phyloP scores from a whole-genome alignment of 2,113 vertebrate species.

The Nannobrachium achirus region DNA sequence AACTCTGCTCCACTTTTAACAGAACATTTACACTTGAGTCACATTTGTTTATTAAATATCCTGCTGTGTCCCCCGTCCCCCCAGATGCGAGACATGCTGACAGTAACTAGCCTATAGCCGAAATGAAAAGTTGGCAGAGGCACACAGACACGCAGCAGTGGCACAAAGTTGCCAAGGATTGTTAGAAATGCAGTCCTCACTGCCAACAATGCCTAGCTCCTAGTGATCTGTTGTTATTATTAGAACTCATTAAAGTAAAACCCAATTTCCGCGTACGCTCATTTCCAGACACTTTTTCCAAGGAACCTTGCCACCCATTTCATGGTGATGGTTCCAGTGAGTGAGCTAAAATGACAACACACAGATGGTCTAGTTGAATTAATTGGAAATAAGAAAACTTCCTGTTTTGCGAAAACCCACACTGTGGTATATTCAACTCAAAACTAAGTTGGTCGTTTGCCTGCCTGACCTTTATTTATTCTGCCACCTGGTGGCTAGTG shows the following conservation, averaged over 20 bases:
- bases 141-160: constrained; percentile 32
- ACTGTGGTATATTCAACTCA: constrained; percentile 34
- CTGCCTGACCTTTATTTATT: constrained; percentile 34
- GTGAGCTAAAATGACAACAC: constrained; percentile 64
- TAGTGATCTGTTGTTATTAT: constrained; percentile 66
- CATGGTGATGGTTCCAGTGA: constrained; percentile 61
- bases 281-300: constrained; percentile 45
- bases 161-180: constrained; percentile 50
- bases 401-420: constrained; percentile 51
- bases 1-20: not conserved
- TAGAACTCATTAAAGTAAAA: constrained; percentile 75
- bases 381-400: constrained; percentile 45
- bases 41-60: not conserved
- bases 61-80: not conserved
- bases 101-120: not conserved
- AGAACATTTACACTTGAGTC: not conserved
- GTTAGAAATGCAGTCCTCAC: constrained; percentile 33
- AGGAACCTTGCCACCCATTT: constrained; percentile 41
- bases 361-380: constrained; percentile 73
- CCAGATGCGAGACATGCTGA: not conserved
- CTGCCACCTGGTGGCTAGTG: constrained; percentile 49
- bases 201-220: constrained; percentile 40
- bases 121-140: constrained; percentile 28
- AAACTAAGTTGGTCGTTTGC: constrained; percentile 43
- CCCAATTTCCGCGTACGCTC: constrained; percentile 57